phyloP scores from a whole-genome alignment of 2,797 vertebrate species.

The Acomys russatus region DNA sequence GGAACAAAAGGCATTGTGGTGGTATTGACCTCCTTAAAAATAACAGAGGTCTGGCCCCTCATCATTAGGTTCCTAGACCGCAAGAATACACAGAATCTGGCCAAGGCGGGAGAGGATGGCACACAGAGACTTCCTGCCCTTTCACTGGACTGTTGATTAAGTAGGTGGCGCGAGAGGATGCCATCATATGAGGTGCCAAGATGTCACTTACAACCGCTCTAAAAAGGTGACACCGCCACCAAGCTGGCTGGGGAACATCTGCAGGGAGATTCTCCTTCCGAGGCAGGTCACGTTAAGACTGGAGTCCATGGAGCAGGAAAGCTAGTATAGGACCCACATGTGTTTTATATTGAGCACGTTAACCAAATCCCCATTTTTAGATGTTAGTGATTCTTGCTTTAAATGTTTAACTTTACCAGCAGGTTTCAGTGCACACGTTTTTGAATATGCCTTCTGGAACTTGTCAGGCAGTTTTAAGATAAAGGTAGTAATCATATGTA shows the following conservation, averaged over 20 bases:
- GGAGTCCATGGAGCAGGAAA: not conserved
- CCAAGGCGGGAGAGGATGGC: constrained; percentile 96
- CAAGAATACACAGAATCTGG: constrained; percentile 95
- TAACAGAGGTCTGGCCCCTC: constrained; percentile 95
- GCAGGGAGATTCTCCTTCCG: not conserved
- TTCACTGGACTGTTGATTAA: constrained; percentile 90
- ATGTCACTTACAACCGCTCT: constrained; percentile 4
- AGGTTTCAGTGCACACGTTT: not conserved
- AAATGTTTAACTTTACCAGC: not conserved
- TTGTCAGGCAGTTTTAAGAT: not conserved
- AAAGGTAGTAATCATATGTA: not conserved
- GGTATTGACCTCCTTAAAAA: constrained; percentile 96
- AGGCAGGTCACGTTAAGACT: not conserved
- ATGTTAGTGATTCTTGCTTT: not conserved
- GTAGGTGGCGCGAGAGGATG: constrained; percentile 89
- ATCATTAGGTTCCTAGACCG: constrained; percentile 93
- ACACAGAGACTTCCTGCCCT: constrained; percentile 94
- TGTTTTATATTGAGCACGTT: constrained; percentile 15
- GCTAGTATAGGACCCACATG: not conserved
- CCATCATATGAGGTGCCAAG: constrained; percentile 86
- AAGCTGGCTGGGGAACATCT: not conserved
- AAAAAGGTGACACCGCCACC: not conserved
- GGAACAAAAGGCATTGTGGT: constrained; percentile 95
- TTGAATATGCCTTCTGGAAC: not conserved
- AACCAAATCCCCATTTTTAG: not conserved